Conservation (phyloP, 2,888 invertebrate genomes). For the Brassicogethes aeneus region DNA sequence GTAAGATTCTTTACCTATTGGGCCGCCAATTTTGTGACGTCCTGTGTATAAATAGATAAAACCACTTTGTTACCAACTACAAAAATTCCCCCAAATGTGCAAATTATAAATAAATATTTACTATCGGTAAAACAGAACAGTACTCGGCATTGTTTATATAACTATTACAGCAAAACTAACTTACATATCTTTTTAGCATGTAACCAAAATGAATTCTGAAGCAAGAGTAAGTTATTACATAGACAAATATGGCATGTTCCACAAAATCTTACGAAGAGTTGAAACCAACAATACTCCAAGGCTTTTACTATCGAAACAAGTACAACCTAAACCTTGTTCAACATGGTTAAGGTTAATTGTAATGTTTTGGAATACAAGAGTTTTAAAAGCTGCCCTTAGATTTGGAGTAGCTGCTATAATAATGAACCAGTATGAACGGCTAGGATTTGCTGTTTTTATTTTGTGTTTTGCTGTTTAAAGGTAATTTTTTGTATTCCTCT, state of each 20-base stretch:
- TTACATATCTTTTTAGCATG: no score
- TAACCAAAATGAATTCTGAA: slow-evolving; percentile 8
- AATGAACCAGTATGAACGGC: slow-evolving; percentile 34
- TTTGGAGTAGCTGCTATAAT: slow-evolving; percentile 34
- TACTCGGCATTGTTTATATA: no score
- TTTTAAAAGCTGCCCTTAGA: slow-evolving; percentile 32
- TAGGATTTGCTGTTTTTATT: slow-evolving; percentile 33
- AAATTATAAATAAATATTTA: no score
- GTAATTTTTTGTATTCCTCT: no score
- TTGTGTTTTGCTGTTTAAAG: slow-evolving; percentile 29
- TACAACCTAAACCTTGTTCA: slow-evolving; percentile 17
- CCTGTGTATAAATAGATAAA: no score
- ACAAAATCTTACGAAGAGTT: slow-evolving; percentile 14
- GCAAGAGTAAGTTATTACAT: slow-evolving; percentile 19
- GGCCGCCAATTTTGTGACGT: no score
- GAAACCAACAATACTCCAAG: slow-evolving; percentile 6
- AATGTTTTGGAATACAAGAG: slow-evolving; percentile 35
- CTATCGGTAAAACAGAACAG: no score
- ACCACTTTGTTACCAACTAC: no score
- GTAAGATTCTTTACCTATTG: no score
- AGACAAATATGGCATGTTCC: slow-evolving; percentile 22
- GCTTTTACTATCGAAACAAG: neutral
- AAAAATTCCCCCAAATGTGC: no score
- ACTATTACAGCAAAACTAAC: no score
- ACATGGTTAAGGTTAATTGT: slow-evolving; percentile 33